Evolutionary conservation across 2,113 vertebrate genomes (phyloP).

Genomic region (Hystrix brachyura): DNA sequence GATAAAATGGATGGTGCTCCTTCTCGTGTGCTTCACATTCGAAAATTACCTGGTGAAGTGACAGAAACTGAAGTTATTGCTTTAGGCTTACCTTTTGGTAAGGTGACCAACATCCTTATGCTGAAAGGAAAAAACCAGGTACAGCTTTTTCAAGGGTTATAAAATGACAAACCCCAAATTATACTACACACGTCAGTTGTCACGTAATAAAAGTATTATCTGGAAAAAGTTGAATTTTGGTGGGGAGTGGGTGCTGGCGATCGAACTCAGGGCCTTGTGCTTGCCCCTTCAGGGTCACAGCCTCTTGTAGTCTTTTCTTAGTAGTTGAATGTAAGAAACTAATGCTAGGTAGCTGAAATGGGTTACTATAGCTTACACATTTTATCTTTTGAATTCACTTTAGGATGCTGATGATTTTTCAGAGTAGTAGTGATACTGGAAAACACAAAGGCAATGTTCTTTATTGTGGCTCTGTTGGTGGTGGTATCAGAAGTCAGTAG

Average conservation of each 20-base stretch:
- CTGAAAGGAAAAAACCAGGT: constrained; percentile 99
- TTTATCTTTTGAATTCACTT: neutral
- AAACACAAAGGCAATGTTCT: neutral
- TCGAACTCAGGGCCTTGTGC: too few species aligned
- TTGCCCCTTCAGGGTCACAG: too few species aligned
- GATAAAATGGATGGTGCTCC: constrained; percentile 95
- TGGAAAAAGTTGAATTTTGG: neutral
- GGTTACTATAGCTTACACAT: neutral
- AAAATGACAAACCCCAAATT: neutral
- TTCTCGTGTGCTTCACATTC: constrained; percentile 98
- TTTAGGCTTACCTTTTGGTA: constrained; percentile 97
- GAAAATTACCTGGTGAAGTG: constrained; percentile 97
- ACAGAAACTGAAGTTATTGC: constrained; percentile 98
- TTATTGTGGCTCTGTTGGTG: neutral
- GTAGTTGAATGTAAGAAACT: neutral
- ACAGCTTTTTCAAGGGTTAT: constrained; percentile 50
- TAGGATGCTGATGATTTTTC: neutral
- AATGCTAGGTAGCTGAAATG: neutral
- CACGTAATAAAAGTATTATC: neutral
- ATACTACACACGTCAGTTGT: neutral
- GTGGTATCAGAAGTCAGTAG: neutral
- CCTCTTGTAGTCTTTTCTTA: neutral
- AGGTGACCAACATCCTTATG: constrained; percentile 99
- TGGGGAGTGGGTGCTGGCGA: too few species aligned
- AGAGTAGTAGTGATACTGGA: neutral